Base-by-base conservation (phyloP, 2,797 vertebrate species). In the Argya squamiceps region DNA sequence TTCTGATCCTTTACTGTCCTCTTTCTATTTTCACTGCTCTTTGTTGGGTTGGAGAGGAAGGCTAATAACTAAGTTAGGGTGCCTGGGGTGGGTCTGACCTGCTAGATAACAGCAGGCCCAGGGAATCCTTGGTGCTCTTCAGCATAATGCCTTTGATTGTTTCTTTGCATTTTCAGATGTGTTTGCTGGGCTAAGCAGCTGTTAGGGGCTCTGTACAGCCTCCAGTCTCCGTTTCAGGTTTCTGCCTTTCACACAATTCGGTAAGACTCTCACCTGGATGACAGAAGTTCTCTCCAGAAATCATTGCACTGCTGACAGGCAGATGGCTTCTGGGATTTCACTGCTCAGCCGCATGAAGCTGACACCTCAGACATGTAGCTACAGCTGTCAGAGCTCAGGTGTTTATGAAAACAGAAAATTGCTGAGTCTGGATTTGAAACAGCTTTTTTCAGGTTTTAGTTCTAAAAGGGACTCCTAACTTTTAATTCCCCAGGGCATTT, bases 111-210 rank as follows among this genome's bases (percentile, higher is more conserved):
- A 87, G 85, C 74, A 89, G 77, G 88, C 56, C 77, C 18, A 64
- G 43, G 55, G 44, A 92, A 47, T 68, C 49, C 50, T 29, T 43
- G 30, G 30, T 79, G 44, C 23, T 64, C 41, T 85, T 90, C 62
- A 92, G 68, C 70, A 46, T 91, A 88, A 79, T 9, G 5, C 41
- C 55, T 86, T 89, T 30, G 18, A 11, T 68, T 82, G 37, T 63
- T 88, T 85, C 87, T 91, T 88, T 84, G 41, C 76, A 88, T 81
- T 94, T 88, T 70, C 92, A 94, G 87, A 90, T 71, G 58, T 90
- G 43, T 59, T 90, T 92, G 79, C 71, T 95, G 89, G 84, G 36
- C 83, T 88, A 70, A 92, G 79, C 52, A 88, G 87, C 75, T 74
- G 52, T 92, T 50, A 62, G 70, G 69, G 56, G 34, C 69, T 68